Conservation (phyloP, 2,888 invertebrate species). For the Eudasyphora cyanicolor region DNA sequence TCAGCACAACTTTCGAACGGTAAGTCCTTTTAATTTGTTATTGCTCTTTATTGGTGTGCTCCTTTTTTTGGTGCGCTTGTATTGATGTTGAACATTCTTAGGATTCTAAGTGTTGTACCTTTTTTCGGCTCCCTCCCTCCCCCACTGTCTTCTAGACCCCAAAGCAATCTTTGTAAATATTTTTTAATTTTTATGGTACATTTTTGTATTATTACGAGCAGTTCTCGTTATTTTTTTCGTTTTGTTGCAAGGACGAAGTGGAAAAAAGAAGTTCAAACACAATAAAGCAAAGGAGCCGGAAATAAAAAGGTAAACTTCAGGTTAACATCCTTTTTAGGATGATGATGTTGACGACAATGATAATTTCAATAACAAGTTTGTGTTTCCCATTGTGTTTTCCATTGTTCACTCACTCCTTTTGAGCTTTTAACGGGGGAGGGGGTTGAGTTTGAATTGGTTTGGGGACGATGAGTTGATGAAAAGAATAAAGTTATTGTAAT, state of each 20-base stretch:
- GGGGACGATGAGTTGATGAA: neutral
- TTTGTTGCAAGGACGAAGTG: constrained; percentile 9
- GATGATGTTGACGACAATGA: neutral
- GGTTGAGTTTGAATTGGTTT: no score
- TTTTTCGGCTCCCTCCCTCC: neutral
- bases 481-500: constrained; percentile 50
- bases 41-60: neutral
- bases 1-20: constrained; percentile 29
- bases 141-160: neutral
- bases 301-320: constrained; percentile 28
- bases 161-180: neutral
- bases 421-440: neutral
- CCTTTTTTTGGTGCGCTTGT: constrained; percentile 41
- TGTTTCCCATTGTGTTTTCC: neutral
- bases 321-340: neutral
- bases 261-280: constrained; percentile 4
- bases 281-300: neutral
- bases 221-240: neutral
- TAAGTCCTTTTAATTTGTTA: constrained; percentile 55
- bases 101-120: constrained; percentile 51
- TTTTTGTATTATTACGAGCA: constrained; percentile 9
- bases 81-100: constrained; percentile 55
- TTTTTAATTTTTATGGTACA: constrained; percentile 21
- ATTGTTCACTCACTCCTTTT: neutral
- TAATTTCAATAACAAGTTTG: constrained; percentile 59